Conservation (phyloP, 2,888 invertebrate genomes). For the Microctonus hyperodae region DNA sequence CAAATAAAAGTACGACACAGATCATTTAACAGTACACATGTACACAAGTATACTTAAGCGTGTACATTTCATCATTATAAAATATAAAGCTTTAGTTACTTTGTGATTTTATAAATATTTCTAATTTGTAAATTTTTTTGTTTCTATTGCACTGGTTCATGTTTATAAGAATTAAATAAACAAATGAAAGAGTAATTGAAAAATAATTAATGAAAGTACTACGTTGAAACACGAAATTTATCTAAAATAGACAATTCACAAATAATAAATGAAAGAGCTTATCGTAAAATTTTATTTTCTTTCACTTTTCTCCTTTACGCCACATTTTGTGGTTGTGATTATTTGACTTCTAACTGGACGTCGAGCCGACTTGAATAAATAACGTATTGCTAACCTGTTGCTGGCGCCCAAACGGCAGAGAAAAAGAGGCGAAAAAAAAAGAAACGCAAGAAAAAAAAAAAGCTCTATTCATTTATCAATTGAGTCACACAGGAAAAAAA, state of each 20-base stretch:
- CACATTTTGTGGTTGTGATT: neutral
- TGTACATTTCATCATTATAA: neutral
- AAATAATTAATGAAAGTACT: too few relatives aligned
- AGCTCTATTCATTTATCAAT: neutral
- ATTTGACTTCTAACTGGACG: neutral
- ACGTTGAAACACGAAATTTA: too few relatives aligned
- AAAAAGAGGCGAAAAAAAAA: neutral
- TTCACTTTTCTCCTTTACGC: neutral
- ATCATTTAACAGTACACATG: neutral
- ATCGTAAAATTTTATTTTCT: neutral
- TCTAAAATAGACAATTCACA: too few relatives aligned
- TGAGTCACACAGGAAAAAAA: neutral
- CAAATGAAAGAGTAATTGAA: too few relatives aligned
- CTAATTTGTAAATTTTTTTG: too few relatives aligned
- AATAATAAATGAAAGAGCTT: neutral
- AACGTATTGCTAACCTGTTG: conserved; percentile 29
- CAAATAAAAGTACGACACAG: neutral
- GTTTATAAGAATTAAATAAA: too few relatives aligned
- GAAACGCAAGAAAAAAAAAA: neutral
- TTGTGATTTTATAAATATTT: too few relatives aligned
- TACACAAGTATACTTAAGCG: neutral
- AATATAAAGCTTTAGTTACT: neutral
- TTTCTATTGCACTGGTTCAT: too few relatives aligned
- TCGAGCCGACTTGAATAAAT: conserved; percentile 23
- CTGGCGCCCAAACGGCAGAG: neutral